Evolutionary conservation across 2,888 invertebrate species (phyloP).

Genomic region (Icerya purchasi): DNA sequence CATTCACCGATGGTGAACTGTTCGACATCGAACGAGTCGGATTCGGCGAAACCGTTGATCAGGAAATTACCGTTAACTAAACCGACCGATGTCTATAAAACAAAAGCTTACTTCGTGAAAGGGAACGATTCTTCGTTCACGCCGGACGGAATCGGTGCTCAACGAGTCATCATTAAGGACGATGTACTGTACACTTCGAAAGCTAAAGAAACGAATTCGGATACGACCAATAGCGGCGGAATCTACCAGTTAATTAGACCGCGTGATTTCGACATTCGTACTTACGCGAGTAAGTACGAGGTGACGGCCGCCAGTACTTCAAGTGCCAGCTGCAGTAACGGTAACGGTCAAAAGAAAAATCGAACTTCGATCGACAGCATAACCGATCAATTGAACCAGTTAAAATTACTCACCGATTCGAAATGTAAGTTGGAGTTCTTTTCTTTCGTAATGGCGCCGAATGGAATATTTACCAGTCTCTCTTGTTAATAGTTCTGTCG

Average conservation of each 20-base stretch:
- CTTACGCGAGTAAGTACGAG: constrained; percentile 19
- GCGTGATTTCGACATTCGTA: constrained; percentile 31
- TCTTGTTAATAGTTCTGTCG: no score
- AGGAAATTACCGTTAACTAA: not conserved
- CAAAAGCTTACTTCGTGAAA: not conserved
- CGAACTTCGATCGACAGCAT: no score
- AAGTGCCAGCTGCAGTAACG: no score
- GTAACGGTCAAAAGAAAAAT: no score
- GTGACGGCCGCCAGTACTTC: not conserved
- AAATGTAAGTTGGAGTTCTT: no score
- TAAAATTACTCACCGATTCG: not conserved
- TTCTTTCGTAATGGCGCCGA: no score
- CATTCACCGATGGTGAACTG: not conserved
- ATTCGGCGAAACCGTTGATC: not conserved
- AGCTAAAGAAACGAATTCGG: not conserved
- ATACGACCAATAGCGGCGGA: constrained; percentile 21
- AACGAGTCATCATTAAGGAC: not conserved
- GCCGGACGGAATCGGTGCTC: no score
- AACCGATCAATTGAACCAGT: not conserved
- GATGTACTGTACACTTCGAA: not conserved
- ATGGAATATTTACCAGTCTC: no score
- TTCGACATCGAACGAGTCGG: not conserved
- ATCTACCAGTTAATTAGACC: constrained; percentile 33
- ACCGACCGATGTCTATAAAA: no score
- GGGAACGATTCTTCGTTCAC: not conserved